Conservation (phyloP, 2,113 vertebrate species). For the Glaucidium brasilianum region DNA sequence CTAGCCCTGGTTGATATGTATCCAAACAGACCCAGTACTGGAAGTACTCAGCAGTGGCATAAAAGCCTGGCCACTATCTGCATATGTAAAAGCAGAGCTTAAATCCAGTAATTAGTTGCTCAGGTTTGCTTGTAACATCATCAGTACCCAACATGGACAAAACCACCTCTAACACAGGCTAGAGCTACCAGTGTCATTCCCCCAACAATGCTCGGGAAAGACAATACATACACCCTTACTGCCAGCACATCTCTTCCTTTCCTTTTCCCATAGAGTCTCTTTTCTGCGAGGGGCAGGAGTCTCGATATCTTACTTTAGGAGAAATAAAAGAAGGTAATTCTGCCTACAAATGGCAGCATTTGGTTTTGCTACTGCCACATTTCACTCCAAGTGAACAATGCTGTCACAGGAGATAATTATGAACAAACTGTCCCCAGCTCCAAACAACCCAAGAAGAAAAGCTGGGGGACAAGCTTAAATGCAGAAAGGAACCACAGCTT, state of each 20-base stretch:
- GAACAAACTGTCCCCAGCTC: not conserved
- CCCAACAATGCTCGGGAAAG: not conserved
- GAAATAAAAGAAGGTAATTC: not conserved
- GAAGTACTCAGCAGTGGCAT: not conserved
- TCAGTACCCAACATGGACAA: not conserved
- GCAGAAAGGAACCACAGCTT: not conserved
- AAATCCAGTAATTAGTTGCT: not conserved
- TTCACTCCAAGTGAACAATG: not conserved
- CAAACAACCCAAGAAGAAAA: not conserved
- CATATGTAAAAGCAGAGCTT: not conserved
- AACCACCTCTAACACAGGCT: not conserved
- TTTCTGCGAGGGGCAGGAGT: not conserved
- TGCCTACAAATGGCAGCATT: not conserved
- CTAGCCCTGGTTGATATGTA: not conserved
- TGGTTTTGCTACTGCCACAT: not conserved
- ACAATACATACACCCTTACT: fast-evolving
- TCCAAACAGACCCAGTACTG: not conserved
- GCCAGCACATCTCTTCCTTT: not conserved
- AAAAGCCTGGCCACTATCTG: not conserved
- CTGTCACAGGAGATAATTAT: fast-evolving
- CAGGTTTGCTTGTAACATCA: not conserved
- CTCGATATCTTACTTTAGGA: not conserved
- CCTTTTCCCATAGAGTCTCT: not conserved
- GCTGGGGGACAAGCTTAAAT: not conserved
- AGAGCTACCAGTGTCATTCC: fast-evolving